Evolutionary conservation across 2,797 vertebrate species (phyloP).

Genomic region (Platyrinchus mystaceus): DNA sequence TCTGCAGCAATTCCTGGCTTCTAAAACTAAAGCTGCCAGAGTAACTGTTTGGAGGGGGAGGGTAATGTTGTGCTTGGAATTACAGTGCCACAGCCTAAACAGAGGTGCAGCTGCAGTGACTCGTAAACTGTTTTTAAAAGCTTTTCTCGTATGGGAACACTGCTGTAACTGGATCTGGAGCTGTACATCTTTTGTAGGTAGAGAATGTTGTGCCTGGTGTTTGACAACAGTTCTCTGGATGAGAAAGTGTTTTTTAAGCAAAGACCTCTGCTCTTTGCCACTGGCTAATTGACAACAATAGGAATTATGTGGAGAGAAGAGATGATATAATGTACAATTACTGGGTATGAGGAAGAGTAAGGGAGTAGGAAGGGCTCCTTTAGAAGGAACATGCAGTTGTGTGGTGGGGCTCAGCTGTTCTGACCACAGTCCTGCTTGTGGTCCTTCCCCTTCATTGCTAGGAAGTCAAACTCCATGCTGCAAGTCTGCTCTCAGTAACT

Average conservation of each 20-base stretch:
- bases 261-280: neutral
- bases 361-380: neutral
- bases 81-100: neutral
- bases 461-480: neutral
- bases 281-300: constrained; percentile 2
- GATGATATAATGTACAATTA: neutral
- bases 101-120: neutral
- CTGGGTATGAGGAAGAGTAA: neutral
- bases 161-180: neutral
- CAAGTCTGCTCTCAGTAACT: neutral
- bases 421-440: neutral
- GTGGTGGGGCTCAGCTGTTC: neutral
- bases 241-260: neutral
- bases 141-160: neutral
- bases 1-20: neutral
- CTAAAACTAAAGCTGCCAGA: neutral
- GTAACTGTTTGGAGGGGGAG: neutral
- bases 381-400: neutral
- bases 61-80: neutral
- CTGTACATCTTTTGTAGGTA: neutral
- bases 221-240: neutral
- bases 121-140: neutral
- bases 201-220: neutral
- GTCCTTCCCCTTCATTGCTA: neutral
- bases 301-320: neutral